Evolutionary conservation across 35 echinoderm and acorn worm genomes (phyloP), one percentile per base, ranked within the genome.

Genomic region (Chiridota heheva): DNA sequence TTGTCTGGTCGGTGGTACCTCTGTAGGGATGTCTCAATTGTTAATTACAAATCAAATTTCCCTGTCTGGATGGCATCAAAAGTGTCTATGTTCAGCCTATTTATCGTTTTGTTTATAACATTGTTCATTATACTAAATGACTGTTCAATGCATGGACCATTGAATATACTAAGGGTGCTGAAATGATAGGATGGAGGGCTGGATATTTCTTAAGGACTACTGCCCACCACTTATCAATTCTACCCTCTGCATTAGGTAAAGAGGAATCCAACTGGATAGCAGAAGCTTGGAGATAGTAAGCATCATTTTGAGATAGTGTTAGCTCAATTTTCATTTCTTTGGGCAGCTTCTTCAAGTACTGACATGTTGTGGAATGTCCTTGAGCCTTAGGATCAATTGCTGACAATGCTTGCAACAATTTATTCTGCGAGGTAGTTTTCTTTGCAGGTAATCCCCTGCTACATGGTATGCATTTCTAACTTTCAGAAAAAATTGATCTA

Each of bases 391-490:
- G 70, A 53, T 74, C 70, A 32, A 74, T 7, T 51, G 70, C 44
- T 33, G 70, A 74, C 29, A 74, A 31, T 31, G 16, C 18, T 74
- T 74, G 31, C 43, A 74, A 33, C 17, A 74, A 26, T 31, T 44
- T 32, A 15, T 74, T 49, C 44, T 53, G n/a, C 6, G 56, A 51
- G 70, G 70, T 3, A 51, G 55, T 51, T 74, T 74, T 30, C 35
- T 24, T 32, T 74, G 70, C 44, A 74, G 29, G 18, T 74, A 74
- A 8, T 45, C 20, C 15, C 36, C 67, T 46, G 44, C 36, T 22
- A 33, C 70, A 22, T 33, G n/a, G 44, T 74, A 74, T 55, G 70
- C 70, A 17, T 74, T 74, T 47, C 27, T 74, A 20, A 74, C 70
- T 27, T 30, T 40, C 40, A 42, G 36, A 47, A 74, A 32, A 45